Evolutionary conservation across 2,113 vertebrate species (phyloP).

Genomic region (Thunnus maccoyii): DNA sequence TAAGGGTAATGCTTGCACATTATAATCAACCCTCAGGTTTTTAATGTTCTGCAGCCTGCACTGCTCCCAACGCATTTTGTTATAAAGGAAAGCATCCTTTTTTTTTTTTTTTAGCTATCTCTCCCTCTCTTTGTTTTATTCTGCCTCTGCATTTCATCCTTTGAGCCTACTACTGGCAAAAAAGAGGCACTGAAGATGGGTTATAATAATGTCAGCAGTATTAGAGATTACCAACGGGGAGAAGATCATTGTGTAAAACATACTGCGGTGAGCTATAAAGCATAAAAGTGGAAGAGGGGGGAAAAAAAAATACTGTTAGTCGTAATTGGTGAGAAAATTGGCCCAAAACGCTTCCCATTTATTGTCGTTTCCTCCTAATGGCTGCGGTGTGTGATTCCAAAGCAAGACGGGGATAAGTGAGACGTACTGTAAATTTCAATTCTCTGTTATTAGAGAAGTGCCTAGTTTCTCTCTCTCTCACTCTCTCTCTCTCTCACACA

Average conservation of each 20-base stretch:
- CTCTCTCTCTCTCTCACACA: neutral
- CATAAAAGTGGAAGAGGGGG: conserved; percentile 31
- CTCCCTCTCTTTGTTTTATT: conserved; percentile 19
- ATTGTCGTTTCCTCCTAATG: conserved; percentile 46
- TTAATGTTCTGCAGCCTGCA: conserved; percentile 25
- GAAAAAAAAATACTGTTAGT: conserved; percentile 26
- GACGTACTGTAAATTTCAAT: conserved; percentile 42
- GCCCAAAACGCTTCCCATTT: conserved; percentile 47
- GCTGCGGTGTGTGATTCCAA: conserved; percentile 24
- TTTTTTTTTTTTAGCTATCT: conserved; percentile 3
- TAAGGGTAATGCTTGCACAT: neutral
- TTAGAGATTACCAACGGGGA: conserved; percentile 56
- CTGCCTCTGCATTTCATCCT: conserved; percentile 16
- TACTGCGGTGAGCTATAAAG: conserved; percentile 45
- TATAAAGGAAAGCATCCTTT: neutral
- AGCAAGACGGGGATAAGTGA: conserved; percentile 44
- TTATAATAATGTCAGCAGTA: conserved; percentile 52
- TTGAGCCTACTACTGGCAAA: conserved; percentile 4
- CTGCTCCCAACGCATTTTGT: neutral
- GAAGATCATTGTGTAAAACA: conserved; percentile 58
- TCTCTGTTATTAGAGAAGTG: conserved; percentile 15
- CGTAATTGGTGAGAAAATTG: conserved; percentile 66
- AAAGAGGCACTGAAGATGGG: conserved; percentile 14
- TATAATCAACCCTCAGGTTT: conserved; percentile 20
- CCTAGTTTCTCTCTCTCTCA: neutral